phyloP scores from a whole-genome alignment of 92 coral and sea anemone genomes.

The Isaurus tuberculatus region DNA sequence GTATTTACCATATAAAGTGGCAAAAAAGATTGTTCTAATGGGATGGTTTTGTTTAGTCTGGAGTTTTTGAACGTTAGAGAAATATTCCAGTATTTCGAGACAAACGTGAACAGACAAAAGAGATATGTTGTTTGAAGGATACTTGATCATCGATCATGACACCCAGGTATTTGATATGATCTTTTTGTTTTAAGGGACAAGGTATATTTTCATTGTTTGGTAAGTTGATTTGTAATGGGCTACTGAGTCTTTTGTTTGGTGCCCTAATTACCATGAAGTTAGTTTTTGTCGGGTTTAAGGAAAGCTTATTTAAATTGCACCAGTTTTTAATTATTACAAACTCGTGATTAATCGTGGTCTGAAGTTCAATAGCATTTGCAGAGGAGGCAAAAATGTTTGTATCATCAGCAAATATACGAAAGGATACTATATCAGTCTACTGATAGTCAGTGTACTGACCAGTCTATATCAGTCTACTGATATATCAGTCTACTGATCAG shows the following conservation, averaged over 20 bases:
- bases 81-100: background rate
- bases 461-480: too few species aligned
- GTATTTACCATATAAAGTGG: too few species aligned
- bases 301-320: background rate
- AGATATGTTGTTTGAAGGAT: background rate
- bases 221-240: background rate
- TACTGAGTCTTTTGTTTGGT: background rate
- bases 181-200: background rate
- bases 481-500: too few species aligned
- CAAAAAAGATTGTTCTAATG: too few species aligned
- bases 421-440: background rate
- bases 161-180: background rate
- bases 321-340: background rate
- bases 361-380: background rate
- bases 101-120: background rate
- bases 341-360: background rate
- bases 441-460: too few species aligned
- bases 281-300: too few species aligned
- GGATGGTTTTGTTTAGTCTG: background rate
- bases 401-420: background rate
- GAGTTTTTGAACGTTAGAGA: background rate
- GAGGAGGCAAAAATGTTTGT: conserved; percentile 2
- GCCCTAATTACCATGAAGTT: background rate
- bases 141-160: background rate
- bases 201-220: background rate